phyloP scores from a whole-genome alignment of 2,113 vertebrate species.

The Candoia aspera region DNA sequence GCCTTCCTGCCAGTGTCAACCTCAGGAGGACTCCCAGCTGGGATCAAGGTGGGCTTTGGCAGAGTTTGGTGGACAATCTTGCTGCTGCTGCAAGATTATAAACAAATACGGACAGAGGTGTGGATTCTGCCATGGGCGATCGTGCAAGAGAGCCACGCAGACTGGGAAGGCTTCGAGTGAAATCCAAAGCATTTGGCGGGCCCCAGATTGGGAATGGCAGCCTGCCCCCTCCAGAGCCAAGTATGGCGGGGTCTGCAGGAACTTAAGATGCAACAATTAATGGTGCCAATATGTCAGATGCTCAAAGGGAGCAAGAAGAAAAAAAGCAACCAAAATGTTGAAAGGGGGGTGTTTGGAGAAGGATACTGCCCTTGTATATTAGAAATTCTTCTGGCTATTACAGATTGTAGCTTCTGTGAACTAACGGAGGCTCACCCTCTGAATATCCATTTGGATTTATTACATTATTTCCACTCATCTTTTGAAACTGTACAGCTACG shows the following conservation, averaged over 20 bases:
- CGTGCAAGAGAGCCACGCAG: background rate
- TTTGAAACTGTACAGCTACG: slow-evolving; percentile 51
- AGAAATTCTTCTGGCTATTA: background rate
- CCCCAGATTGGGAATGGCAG: background rate
- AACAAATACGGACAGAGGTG: background rate
- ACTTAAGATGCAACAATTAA: background rate
- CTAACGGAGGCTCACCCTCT: background rate
- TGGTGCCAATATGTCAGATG: background rate
- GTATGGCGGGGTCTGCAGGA: background rate
- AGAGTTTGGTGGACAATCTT: background rate
- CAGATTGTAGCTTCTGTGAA: background rate
- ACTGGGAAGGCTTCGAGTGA: background rate
- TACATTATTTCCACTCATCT: slow-evolving; percentile 49
- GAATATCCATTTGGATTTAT: slow-evolving; percentile 56
- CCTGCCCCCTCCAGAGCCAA: background rate
- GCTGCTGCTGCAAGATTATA: background rate
- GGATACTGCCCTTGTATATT: slow-evolving; percentile 7
- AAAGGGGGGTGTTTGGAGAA: background rate
- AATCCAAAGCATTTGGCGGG: background rate
- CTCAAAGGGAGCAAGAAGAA: background rate
- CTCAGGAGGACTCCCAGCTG: no score
- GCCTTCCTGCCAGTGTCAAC: no score
- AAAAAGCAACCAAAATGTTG: background rate
- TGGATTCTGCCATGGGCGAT: background rate
- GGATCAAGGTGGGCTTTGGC: background rate